phyloP scores from a whole-genome alignment of 2,113 vertebrate species.

The Mesembrinibis cayennensis region DNA sequence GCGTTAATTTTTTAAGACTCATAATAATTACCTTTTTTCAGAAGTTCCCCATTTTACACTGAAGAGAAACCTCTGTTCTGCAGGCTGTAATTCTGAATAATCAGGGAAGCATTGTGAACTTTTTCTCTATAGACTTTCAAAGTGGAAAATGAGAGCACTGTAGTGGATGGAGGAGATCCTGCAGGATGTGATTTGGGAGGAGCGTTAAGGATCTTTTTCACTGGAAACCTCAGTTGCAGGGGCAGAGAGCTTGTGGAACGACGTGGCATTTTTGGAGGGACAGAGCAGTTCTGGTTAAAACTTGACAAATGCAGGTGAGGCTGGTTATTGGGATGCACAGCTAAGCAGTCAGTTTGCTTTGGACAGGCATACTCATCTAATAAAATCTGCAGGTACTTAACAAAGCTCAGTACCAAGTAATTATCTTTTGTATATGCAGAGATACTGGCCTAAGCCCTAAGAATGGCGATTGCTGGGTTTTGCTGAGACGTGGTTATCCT shows the following conservation, averaged over 20 bases:
- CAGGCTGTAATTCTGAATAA: not conserved
- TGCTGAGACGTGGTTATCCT: not conserved
- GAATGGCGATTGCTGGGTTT: not conserved
- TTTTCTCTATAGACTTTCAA: not conserved
- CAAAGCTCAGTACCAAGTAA: not conserved
- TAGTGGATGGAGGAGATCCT: not conserved
- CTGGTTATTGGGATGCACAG: not conserved
- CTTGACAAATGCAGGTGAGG: not conserved
- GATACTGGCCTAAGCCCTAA: not conserved
- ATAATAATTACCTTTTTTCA: conserved; percentile 26
- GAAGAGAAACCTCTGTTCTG: conserved; percentile 18
- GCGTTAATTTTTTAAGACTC: conserved; percentile 50
- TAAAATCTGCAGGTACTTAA: not conserved
- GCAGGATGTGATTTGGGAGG: not conserved
- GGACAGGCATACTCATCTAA: not conserved
- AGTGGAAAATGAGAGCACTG: not conserved
- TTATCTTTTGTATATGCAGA: not conserved
- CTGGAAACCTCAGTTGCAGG: not conserved
- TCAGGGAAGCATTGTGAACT: not conserved
- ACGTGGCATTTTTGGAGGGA: not conserved
- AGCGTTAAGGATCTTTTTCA: not conserved
- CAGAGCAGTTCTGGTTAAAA: not conserved
- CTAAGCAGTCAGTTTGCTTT: not conserved
- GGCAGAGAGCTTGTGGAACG: not conserved
- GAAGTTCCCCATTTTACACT: not conserved